Conservation (phyloP, 2,888 invertebrate species). For the Volucella zonaria region DNA sequence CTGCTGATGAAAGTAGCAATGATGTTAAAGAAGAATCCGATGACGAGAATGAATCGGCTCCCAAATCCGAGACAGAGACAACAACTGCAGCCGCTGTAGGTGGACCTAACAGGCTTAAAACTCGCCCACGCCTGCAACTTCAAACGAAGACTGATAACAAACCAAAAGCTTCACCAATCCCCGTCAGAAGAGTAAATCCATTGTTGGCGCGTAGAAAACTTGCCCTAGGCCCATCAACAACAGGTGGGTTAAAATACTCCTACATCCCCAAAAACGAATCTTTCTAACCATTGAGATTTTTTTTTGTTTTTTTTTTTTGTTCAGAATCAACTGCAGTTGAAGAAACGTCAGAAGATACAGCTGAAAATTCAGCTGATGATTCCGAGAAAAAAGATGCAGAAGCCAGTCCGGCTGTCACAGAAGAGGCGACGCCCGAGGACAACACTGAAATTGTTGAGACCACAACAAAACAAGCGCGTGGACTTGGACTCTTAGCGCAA, state of each 20-base stretch:
- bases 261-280: too few species aligned
- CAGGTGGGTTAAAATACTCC: conserved; percentile 76
- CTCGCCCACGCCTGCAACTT: conserved; percentile 81
- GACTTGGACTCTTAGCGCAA: conserved; percentile 88
- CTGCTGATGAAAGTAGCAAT: conserved; percentile 78
- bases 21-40: conserved; percentile 78
- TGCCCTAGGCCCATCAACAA: conserved; percentile 80
- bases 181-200: conserved; percentile 81
- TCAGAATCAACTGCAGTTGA: conserved; percentile 53
- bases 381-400: conserved; percentile 76
- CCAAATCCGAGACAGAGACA: conserved; percentile 75
- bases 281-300: background rate
- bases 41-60: conserved; percentile 63
- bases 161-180: conserved; percentile 76
- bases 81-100: conserved; percentile 72
- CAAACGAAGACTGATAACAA: conserved; percentile 81
- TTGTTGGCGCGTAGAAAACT: conserved; percentile 81
- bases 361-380: conserved; percentile 74
- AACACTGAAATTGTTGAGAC: conserved; percentile 83
- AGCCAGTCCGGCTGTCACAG: conserved; percentile 78
- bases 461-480: conserved; percentile 85
- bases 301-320: too few species aligned
- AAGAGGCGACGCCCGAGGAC: conserved; percentile 83
- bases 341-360: conserved; percentile 74
- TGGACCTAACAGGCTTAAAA: conserved; percentile 81